phyloP scores from a whole-genome alignment of 2,797 vertebrate genomes.

The Neoniphon sammara region DNA sequence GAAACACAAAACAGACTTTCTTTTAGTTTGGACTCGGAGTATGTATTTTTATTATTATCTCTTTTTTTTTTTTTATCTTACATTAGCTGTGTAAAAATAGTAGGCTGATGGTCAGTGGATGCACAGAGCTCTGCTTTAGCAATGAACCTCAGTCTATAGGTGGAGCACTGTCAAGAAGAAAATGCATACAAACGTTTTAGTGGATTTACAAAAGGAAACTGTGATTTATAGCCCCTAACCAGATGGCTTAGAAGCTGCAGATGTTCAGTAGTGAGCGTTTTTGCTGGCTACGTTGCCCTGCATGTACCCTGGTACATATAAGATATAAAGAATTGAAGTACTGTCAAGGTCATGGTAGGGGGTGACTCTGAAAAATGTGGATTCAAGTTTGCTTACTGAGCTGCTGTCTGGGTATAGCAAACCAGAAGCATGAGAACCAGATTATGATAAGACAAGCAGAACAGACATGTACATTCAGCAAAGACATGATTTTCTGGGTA shows the following conservation, averaged over 20 bases:
- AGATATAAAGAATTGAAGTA: slow-evolving; percentile 80
- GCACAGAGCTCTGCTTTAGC: slow-evolving; percentile 20
- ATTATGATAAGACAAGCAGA: too few relatives aligned
- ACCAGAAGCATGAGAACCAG: too few relatives aligned
- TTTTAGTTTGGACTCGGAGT: too few relatives aligned
- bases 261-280: slow-evolving; percentile 73
- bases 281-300: slow-evolving; percentile 73
- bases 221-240: slow-evolving; percentile 81
- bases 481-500: slow-evolving; percentile 2
- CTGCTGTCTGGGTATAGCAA: slow-evolving; percentile 6
- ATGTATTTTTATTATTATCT: background rate
- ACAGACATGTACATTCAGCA: slow-evolving; percentile 13
- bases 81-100: slow-evolving; percentile 1
- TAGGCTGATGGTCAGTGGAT: slow-evolving; percentile 13
- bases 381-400: slow-evolving; percentile 11
- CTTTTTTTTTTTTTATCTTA: background rate
- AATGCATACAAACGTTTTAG: slow-evolving; percentile 81
- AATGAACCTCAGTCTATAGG: slow-evolving; percentile 19
- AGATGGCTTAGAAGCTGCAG: slow-evolving; percentile 80
- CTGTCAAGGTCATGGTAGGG: slow-evolving; percentile 57
- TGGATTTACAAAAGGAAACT: slow-evolving; percentile 82
- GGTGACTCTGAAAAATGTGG: slow-evolving; percentile 26
- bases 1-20: too few relatives aligned
- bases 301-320: slow-evolving; percentile 77
- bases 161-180: slow-evolving; percentile 74